phyloP scores from a whole-genome alignment of 2,888 invertebrate species.

The Tachystola acroxantha region DNA sequence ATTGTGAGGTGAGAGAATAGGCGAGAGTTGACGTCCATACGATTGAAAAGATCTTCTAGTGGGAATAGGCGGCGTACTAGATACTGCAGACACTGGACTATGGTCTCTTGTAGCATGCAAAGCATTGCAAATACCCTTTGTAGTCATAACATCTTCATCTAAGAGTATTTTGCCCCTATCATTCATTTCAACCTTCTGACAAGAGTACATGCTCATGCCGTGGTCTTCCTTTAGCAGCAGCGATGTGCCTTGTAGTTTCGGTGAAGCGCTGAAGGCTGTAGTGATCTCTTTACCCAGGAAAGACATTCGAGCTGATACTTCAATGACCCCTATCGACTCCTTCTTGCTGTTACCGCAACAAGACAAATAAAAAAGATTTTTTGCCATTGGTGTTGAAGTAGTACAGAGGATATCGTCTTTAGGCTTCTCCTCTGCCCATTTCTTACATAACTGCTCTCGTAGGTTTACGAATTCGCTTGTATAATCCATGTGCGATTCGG shows the following conservation, averaged over 20 bases:
- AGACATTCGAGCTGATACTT: slow-evolving; percentile 61
- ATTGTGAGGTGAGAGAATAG: no score
- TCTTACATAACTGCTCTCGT: slow-evolving; percentile 57
- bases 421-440: slow-evolving; percentile 58
- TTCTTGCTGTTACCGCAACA: slow-evolving; percentile 41
- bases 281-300: slow-evolving; percentile 70
- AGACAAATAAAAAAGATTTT: slow-evolving; percentile 58
- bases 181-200: slow-evolving; percentile 70
- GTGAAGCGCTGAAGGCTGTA: slow-evolving; percentile 55
- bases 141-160: slow-evolving; percentile 55
- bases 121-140: slow-evolving; percentile 23
- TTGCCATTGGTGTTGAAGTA: slow-evolving; percentile 57
- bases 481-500: slow-evolving; percentile 57
- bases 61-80: background rate
- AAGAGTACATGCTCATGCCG: slow-evolving; percentile 66
- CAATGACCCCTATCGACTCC: slow-evolving; percentile 63
- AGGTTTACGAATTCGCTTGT: slow-evolving; percentile 49
- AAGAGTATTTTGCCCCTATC: slow-evolving; percentile 61
- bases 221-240: slow-evolving; percentile 54
- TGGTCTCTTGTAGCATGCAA: slow-evolving; percentile 23
- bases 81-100: slow-evolving; percentile 32
- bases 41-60: background rate
- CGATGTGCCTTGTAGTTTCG: slow-evolving; percentile 48
- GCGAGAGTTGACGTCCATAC: no score
- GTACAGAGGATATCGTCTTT: slow-evolving; percentile 60